phyloP scores from a whole-genome alignment of 2,888 invertebrate species.

The Danaus chrysippus region DNA sequence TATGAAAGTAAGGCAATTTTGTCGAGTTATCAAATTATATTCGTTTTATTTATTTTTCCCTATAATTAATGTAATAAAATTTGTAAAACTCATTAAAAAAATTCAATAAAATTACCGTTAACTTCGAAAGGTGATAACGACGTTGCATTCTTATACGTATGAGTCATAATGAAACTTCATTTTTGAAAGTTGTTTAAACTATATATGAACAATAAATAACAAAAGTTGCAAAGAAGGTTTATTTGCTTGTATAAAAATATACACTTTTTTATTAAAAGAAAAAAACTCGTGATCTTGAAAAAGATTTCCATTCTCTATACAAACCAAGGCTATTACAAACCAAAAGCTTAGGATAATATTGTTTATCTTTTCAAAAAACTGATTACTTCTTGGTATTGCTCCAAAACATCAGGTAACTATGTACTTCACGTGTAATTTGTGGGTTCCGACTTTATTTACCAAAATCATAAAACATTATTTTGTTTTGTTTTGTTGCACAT shows the following conservation, averaged over 20 bases:
- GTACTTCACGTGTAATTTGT: constrained; percentile 24
- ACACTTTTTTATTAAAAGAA: no score
- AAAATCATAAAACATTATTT: neutral
- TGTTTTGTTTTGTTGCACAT: no score
- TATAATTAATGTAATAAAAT: neutral
- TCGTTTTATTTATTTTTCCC: no score
- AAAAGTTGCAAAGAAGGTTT: neutral
- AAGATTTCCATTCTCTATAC: no score
- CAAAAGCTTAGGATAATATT: neutral
- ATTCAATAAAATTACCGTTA: constrained; percentile 28
- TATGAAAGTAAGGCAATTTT: no score
- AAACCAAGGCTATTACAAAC: no score
- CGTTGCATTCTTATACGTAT: constrained; percentile 27
- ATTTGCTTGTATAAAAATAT: neutral
- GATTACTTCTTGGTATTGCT: constrained; percentile 25
- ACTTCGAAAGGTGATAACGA: constrained; percentile 27
- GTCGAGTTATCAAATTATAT: no score
- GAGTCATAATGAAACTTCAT: constrained; percentile 28
- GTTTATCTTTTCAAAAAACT: constrained; percentile 17
- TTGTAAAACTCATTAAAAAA: neutral
- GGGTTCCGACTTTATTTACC: constrained; percentile 6
- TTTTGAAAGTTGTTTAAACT: constrained; percentile 26
- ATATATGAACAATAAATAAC: constrained; percentile 13
- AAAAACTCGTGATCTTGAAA: no score
- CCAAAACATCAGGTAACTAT: constrained; percentile 26